Conservation (phyloP, 2,888 invertebrate genomes). For the Dynastes grantii region DNA sequence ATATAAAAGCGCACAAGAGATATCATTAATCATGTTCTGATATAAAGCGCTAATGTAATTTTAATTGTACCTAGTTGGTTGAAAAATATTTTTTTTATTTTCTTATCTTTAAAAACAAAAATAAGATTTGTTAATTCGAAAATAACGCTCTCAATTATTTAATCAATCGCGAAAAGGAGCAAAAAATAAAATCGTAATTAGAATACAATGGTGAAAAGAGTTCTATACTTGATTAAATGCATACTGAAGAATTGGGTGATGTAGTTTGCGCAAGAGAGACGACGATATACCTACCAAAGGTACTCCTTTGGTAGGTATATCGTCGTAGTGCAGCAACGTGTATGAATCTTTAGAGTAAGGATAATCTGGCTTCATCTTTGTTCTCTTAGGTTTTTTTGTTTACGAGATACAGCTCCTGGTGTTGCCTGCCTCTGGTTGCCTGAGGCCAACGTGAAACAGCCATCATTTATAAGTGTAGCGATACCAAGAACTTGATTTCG, state of each 20-base stretch:
- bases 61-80: neutral
- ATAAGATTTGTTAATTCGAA: too few relatives aligned
- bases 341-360: slow-evolving; percentile 63
- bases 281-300: slow-evolving; percentile 45
- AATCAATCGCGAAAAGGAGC: too few relatives aligned
- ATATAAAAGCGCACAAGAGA: neutral
- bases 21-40: slow-evolving; percentile 3
- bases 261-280: slow-evolving; percentile 1
- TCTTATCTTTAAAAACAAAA: too few relatives aligned
- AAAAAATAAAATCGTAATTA: neutral
- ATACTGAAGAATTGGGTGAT: slow-evolving; percentile 9
- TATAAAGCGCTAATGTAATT: slow-evolving; percentile 8
- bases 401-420: slow-evolving; percentile 70
- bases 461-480: slow-evolving; percentile 70
- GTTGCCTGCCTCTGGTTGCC: slow-evolving; percentile 69
- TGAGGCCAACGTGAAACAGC: slow-evolving; percentile 66
- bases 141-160: too few relatives aligned
- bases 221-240: neutral
- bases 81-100: too few relatives aligned
- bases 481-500: slow-evolving; percentile 70
- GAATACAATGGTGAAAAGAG: slow-evolving; percentile 3
- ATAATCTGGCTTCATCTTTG: slow-evolving; percentile 69
- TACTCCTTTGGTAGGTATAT: slow-evolving; percentile 13
- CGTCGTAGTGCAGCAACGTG: slow-evolving; percentile 55
- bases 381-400: slow-evolving; percentile 69